Percentiles rank a stretch among this genome's conserved stretches.
These are phyloP conservation scores for Pica pica DNA, from an alignment of 2,113 vertebrate species.

Conservation along the genomic window DNA sequence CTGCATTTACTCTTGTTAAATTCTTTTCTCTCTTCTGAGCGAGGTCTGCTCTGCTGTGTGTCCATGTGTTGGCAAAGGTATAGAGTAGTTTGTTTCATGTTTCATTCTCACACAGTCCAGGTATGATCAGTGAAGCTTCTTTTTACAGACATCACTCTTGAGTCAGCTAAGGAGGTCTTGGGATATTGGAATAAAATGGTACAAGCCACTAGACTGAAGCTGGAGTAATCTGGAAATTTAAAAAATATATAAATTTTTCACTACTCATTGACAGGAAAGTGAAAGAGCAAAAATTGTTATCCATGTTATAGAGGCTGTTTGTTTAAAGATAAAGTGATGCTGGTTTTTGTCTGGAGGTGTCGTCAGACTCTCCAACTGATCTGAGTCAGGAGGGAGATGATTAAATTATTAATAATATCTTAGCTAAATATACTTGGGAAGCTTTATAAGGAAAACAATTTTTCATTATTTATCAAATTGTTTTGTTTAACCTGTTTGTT, in stretches of 20 bases:
- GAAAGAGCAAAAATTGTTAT: not conserved
- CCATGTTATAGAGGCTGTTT: not conserved
- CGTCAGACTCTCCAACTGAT: not conserved
- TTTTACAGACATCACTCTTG: not conserved
- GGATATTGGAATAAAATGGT: not conserved
- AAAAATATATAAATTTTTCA: not conserved
- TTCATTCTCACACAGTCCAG: not conserved
- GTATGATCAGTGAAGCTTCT: not conserved
- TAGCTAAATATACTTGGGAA: not conserved
- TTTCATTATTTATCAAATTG: not conserved
- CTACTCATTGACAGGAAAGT: not conserved
- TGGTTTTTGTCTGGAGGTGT: not conserved
- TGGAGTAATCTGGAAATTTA: not conserved
- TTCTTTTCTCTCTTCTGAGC: not conserved
- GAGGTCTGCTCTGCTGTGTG: not conserved
- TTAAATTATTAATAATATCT: not conserved
- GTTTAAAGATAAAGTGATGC: not conserved
- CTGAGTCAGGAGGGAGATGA: not conserved
- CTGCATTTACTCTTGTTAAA: not conserved
- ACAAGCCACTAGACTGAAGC: not conserved
- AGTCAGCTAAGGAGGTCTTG: not conserved
- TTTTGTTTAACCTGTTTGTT: not conserved
- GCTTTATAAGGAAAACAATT: not conserved
- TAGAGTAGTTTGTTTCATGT: not conserved
- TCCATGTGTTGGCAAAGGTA: not conserved